A percentile compares a stretch with the other conserved stretches of the same genome.
phyloP scores from a whole-genome alignment of 2,888 invertebrate species.

The Idaea dimidiata region DNA sequence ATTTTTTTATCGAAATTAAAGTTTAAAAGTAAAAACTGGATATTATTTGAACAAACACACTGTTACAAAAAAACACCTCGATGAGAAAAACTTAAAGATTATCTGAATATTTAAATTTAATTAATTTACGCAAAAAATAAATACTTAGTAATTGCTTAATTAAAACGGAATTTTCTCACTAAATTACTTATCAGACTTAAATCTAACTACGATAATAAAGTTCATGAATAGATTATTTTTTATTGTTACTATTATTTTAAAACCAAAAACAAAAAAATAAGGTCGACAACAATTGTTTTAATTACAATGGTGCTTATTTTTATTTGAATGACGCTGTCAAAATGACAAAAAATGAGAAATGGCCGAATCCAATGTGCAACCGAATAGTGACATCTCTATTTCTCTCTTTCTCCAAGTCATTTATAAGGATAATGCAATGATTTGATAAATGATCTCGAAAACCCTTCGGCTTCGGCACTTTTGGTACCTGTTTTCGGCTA shows the following conservation, averaged over 20 bases:
- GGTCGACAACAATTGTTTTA: slow-evolving; percentile 15
- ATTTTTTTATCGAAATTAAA: neutral
- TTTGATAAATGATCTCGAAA: slow-evolving; percentile 68
- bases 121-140: neutral
- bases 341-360: slow-evolving; percentile 27
- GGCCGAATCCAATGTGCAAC: slow-evolving; percentile 39
- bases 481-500: slow-evolving; percentile 66
- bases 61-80: neutral
- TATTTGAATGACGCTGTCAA: neutral
- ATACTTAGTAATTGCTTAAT: slow-evolving; percentile 12
- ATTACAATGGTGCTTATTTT: neutral
- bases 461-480: slow-evolving; percentile 40
- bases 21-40: neutral
- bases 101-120: neutral
- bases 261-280: slow-evolving; percentile 20
- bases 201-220: neutral
- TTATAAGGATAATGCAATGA: slow-evolving; percentile 56
- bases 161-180: slow-evolving; percentile 5
- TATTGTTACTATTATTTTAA: neutral
- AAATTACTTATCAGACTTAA: slow-evolving; percentile 12
- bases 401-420: slow-evolving; percentile 54
- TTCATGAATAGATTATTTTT: slow-evolving; percentile 16
- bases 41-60: neutral
- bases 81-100: neutral
- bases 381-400: slow-evolving; percentile 57